Percentiles rank a stretch among this genome's conserved stretches.
Conservation (phyloP, 2,797 vertebrate genomes). For the Vespertilio murinus region DNA sequence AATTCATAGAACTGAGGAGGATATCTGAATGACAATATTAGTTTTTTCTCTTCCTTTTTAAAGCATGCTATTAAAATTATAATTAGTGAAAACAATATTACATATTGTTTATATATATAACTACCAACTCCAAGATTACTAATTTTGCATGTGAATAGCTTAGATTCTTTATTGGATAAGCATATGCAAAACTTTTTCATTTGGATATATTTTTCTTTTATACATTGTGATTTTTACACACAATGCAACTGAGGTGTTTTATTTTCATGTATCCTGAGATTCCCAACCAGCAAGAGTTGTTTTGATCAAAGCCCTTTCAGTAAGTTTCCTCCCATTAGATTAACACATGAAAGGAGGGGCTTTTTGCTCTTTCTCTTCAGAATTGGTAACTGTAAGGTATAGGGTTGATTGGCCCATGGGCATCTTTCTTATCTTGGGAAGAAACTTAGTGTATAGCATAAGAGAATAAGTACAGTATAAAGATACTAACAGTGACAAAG, state of each 20-base stretch:
- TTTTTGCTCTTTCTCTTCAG: not conserved
- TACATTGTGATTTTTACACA: not conserved
- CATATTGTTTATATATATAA: not conserved
- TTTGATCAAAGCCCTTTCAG: not conserved
- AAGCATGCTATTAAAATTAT: not conserved
- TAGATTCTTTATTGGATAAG: not conserved
- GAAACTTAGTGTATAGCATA: not conserved
- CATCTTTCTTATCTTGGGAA: not conserved
- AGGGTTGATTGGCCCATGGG: not conserved
- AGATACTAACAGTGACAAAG: not conserved
- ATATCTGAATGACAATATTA: not conserved
- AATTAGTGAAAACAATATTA: not conserved
- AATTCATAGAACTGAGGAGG: not conserved
- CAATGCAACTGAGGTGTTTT: not conserved
- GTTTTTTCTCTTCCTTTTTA: not conserved
- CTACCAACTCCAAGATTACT: not conserved
- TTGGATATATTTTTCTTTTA: not conserved
- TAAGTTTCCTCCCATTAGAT: not conserved
- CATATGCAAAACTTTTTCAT: not conserved
- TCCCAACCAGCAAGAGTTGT: not conserved
- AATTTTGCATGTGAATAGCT: not conserved
- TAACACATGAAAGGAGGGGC: not conserved
- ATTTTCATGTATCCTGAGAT: not conserved
- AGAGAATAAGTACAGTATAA: not conserved
- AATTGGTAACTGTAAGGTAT: not conserved